Evolutionary conservation across 2,797 vertebrate species (phyloP).

Genomic region (Parauchenoglanis ngamensis): DNA sequence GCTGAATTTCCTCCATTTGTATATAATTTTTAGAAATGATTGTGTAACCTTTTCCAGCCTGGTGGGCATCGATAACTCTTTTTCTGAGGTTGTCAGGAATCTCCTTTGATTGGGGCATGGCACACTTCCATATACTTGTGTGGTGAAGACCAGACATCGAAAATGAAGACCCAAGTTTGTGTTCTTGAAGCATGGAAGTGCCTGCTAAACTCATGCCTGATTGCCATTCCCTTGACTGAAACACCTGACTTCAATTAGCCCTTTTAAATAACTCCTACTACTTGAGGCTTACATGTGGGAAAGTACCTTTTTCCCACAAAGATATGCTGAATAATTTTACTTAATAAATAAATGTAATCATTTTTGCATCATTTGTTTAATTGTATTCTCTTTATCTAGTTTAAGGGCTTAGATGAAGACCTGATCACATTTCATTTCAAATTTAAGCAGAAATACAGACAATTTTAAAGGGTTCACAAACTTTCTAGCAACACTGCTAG

Average conservation of each 20-base stretch:
- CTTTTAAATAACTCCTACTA: not conserved
- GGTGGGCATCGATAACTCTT: not conserved
- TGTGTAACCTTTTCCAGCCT: not conserved
- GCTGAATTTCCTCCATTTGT: not conserved
- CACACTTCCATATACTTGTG: not conserved
- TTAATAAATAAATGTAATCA: not conserved
- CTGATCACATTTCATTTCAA: not conserved
- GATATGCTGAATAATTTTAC: not conserved
- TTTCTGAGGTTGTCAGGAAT: not conserved
- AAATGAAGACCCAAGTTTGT: not conserved
- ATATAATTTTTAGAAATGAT: not conserved
- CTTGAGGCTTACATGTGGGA: not conserved
- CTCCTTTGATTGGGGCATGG: not conserved
- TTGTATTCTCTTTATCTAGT: not conserved
- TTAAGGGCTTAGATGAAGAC: not conserved
- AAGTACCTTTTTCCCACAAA: not conserved
- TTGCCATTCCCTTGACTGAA: not conserved
- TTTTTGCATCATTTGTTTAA: not conserved
- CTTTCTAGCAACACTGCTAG: not conserved
- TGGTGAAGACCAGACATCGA: not conserved
- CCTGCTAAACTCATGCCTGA: not conserved
- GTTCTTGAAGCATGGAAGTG: not conserved
- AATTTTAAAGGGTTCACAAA: not conserved
- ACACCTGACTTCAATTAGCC: not conserved
- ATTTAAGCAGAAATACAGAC: not conserved